Evolutionary conservation across 2,888 invertebrate species (phyloP).

Genomic region (Endomychus coccineus): DNA sequence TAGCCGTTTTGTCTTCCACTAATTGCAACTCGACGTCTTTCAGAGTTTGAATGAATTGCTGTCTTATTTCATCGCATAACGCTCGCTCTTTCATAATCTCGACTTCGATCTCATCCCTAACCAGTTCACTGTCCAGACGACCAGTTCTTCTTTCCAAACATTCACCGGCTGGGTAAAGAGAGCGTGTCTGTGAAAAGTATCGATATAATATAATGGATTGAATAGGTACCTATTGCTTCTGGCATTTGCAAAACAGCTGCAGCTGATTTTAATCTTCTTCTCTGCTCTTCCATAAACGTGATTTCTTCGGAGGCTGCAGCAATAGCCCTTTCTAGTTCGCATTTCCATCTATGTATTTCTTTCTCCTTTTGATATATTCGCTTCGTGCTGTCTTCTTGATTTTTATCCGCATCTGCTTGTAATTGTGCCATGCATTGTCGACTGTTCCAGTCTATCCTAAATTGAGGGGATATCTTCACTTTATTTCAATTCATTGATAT

Average conservation of each 20-base stretch:
- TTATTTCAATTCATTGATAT: neutral
- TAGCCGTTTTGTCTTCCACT: conserved; percentile 68
- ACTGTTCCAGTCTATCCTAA: conserved; percentile 53
- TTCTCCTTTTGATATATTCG: conserved; percentile 57
- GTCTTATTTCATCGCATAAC: conserved; percentile 61
- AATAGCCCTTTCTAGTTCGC: conserved; percentile 63
- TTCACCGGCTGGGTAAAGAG: conserved; percentile 59
- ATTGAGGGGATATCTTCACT: no score
- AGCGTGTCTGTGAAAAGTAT: neutral
- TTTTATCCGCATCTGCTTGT: conserved; percentile 58
- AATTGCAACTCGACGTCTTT: conserved; percentile 64
- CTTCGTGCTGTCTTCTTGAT: conserved; percentile 60
- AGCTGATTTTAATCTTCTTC: conserved; percentile 61
- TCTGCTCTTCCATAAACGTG: conserved; percentile 57
- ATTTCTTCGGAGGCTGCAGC: conserved; percentile 64
- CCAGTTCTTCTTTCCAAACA: conserved; percentile 64
- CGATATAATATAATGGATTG: neutral
- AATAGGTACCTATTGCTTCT: conserved; percentile 57
- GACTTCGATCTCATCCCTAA: conserved; percentile 68
- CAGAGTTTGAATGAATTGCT: conserved; percentile 54
- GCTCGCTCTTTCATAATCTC: conserved; percentile 69
- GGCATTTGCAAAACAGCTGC: conserved; percentile 60
- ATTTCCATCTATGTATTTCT: conserved; percentile 68
- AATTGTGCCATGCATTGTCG: conserved; percentile 58
- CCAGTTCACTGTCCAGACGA: conserved; percentile 64